Evolutionary conservation across 2,888 invertebrate species (phyloP).

Genomic region (Lasioglossum figueresi): DNA sequence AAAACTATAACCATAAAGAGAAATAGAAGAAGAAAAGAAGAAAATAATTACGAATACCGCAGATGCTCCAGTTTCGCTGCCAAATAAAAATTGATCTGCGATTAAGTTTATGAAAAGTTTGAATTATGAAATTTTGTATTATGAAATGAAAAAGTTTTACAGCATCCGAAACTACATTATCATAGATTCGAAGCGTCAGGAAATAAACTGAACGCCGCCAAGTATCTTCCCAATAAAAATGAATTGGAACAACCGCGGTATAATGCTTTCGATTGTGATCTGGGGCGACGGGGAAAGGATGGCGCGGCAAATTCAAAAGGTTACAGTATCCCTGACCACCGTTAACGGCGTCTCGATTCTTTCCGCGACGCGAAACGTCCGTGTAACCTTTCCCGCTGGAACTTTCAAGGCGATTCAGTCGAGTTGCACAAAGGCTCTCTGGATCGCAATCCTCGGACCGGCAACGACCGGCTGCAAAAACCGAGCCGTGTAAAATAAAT

Average conservation of each 20-base stretch:
- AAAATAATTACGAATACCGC: background rate
- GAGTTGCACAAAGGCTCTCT: constrained; percentile 45
- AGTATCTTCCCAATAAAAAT: background rate
- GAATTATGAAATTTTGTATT: too few relatives aligned
- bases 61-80: background rate
- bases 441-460: constrained; percentile 15
- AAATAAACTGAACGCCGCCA: background rate
- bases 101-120: background rate
- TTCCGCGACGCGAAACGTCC: constrained; percentile 47
- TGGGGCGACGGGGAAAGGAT: constrained; percentile 32
- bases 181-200: too few relatives aligned
- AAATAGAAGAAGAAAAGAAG: background rate
- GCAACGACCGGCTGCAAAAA: background rate
- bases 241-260: background rate
- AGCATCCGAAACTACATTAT: too few relatives aligned
- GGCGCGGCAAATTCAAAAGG: constrained; percentile 36
- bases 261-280: background rate
- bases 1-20: background rate
- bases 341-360: constrained; percentile 54
- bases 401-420: constrained; percentile 66
- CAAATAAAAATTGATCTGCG: background rate
- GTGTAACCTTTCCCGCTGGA: constrained; percentile 65
- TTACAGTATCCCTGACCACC: constrained; percentile 56
- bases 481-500: constrained; percentile 26
- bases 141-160: too few relatives aligned